A percentile compares a stretch with the other conserved stretches of the same genome.
These are phyloP conservation scores for Agapornis canus DNA, from an alignment of 2,797 vertebrate genomes.

Conservation along the genomic window DNA sequence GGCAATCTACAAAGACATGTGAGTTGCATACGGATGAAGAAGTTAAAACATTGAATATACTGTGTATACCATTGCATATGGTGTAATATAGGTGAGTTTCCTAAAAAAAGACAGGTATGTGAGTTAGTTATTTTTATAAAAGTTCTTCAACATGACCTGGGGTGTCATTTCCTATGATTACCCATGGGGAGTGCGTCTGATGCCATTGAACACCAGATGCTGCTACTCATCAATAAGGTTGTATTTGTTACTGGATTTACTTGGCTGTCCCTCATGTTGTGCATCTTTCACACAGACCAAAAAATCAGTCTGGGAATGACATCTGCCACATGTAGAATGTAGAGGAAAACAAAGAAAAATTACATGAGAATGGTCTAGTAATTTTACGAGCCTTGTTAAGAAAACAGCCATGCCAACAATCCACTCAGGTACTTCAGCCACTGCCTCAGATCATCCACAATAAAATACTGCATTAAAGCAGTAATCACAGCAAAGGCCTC, in stretches of 20 bases:
- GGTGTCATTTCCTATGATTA: background rate
- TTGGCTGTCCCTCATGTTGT: background rate
- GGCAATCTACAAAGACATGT: background rate
- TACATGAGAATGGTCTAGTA: background rate
- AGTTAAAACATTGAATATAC: fast-evolving
- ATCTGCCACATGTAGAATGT: background rate
- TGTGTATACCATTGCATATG: background rate
- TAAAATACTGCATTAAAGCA: background rate
- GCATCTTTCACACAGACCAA: background rate
- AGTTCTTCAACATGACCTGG: background rate
- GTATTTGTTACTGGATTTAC: background rate
- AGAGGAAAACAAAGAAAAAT: constrained; percentile 30
- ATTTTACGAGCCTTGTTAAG: constrained; percentile 1
- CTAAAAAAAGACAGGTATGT: background rate
- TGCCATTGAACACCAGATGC: background rate
- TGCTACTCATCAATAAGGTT: background rate
- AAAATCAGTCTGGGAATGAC: background rate
- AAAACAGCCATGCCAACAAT: background rate
- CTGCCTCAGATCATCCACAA: background rate
- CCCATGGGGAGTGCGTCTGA: background rate
- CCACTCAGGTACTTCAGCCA: background rate
- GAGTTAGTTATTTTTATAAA: background rate
- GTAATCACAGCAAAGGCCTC: background rate
- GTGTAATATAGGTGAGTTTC: background rate
- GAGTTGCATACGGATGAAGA: background rate